Percentiles rank a stretch among this genome's conserved stretches.
Evolutionary conservation across 2,797 vertebrate genomes (phyloP).

Genomic region (Characodon lateralis): DNA sequence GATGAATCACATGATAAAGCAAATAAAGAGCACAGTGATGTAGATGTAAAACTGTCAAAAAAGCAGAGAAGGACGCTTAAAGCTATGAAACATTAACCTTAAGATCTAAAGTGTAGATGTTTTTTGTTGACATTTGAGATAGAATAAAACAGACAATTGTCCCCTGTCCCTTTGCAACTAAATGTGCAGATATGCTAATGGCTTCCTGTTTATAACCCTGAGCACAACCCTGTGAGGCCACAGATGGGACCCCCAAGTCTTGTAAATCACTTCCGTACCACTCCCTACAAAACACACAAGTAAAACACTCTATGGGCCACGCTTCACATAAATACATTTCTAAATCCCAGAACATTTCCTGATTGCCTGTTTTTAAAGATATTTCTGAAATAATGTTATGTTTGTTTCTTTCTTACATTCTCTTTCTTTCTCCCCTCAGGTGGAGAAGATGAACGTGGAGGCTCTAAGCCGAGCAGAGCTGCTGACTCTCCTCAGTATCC

Average conservation of each 20-base stretch:
- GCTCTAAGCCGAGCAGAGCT: constrained; percentile 96
- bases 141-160: constrained; percentile 28
- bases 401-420: constrained; percentile 11
- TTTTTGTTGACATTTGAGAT: constrained; percentile 8
- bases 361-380: neutral
- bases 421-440: constrained; percentile 66
- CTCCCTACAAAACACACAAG: constrained; percentile 14
- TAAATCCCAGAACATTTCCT: constrained; percentile 1
- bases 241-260: constrained; percentile 46
- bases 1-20: constrained; percentile 55
- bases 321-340: constrained; percentile 8
- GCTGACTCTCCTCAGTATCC: constrained; percentile 94
- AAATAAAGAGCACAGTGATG: neutral
- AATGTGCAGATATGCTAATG: constrained; percentile 69
- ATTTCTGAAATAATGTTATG: constrained; percentile 3
- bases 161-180: constrained; percentile 41
- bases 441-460: constrained; percentile 97
- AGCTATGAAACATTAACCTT: constrained; percentile 18
- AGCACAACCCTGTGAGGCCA: constrained; percentile 51
- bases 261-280: constrained; percentile 21
- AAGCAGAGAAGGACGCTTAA: constrained; percentile 1
- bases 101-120: constrained; percentile 22
- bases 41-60: neutral
- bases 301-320: neutral
- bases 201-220: constrained; percentile 67